Evolutionary conservation across 2,797 vertebrate species (phyloP), one percentile per base, ranked within the genome.

Genomic region (Poeciliopsis infans): DNA sequence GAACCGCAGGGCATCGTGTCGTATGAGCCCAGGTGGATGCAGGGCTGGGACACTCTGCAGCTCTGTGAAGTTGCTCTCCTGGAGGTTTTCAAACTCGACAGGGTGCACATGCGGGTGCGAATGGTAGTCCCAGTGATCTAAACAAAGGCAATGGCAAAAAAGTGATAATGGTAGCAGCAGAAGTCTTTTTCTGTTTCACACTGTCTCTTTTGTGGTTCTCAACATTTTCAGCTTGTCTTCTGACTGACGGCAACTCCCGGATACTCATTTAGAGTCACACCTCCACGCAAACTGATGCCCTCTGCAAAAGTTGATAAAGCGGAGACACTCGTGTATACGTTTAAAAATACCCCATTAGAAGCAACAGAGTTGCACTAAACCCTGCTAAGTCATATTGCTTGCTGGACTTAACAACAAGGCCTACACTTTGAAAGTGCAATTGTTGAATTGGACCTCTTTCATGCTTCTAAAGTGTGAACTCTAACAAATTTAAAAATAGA

Each of bases 91-190:
- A 74, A 98, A 98, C 61, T 99, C 98, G 6, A 85, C 95, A 74
- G 96, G 94, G 91, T 98, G 95, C 16, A 96, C 94, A 39, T 97
- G 96, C 74, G 96, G 96, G 78, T 97, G 97, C n/a, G 95, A 45
- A 81, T 97, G 96, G 83, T 98, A 98, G 10, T 99, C 98, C 98
- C 98, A 99, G 87, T 98, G 97, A 79, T 99, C 98, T 98, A 75
- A 81, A 91, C 8, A 88, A 47, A 89, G 72, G 5, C 41, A 16
- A 72, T 75, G 68, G 59, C 45, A 76, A 79, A 90, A 66, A 66
- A 83, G 69, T 53, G 53, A 87, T 51, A 39, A 59, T 28, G 53
- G 55, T 13, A 18, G n/a, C 25, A 70, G 43, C 13, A 70, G 72
- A 78, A 71, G 55, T 16, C 64, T 80, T 80, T 55, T 49, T 36